phyloP scores from a whole-genome alignment of 2,797 vertebrate species.

The Argentina silus region DNA sequence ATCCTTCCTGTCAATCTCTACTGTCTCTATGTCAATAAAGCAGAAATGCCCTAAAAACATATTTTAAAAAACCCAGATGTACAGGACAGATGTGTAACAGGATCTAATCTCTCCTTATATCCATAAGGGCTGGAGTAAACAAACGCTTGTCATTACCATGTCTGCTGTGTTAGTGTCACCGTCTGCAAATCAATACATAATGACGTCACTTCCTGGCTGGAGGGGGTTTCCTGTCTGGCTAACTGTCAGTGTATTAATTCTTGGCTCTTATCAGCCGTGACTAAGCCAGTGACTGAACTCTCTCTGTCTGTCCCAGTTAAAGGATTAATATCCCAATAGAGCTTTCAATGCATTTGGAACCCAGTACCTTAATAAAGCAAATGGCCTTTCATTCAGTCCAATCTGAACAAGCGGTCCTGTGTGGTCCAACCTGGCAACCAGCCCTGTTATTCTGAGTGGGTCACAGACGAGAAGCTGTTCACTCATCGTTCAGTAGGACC shows the following conservation, averaged over 20 bases:
- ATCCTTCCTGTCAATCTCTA: too few relatives aligned
- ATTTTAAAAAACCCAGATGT: too few relatives aligned
- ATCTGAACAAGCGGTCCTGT: conserved; percentile 40
- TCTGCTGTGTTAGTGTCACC: conserved; percentile 13
- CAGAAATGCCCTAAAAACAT: too few relatives aligned
- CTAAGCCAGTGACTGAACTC: conserved; percentile 50
- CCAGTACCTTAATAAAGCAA: conserved; percentile 52
- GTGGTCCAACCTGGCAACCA: background rate
- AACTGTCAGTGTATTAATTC: conserved; percentile 53
- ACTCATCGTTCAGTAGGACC: conserved; percentile 17
- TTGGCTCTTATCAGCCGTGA: conserved; percentile 54
- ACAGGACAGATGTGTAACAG: too few relatives aligned
- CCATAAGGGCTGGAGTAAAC: conserved; percentile 19
- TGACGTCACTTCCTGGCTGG: background rate
- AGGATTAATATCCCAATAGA: conserved; percentile 55
- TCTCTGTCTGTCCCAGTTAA: conserved; percentile 40
- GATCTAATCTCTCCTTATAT: conserved; percentile 18
- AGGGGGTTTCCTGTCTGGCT: conserved; percentile 26
- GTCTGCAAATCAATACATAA: conserved; percentile 49
- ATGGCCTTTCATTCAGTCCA: conserved; percentile 48
- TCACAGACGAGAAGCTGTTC: conserved; percentile 35
- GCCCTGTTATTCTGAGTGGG: conserved; percentile 7
- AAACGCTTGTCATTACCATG: conserved; percentile 41
- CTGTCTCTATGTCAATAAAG: too few relatives aligned
- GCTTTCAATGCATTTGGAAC: conserved; percentile 45